These are phyloP conservation scores for Hydroisotoma schaefferi DNA, from an alignment of 2,888 invertebrate genomes.

Conservation along the genomic window DNA sequence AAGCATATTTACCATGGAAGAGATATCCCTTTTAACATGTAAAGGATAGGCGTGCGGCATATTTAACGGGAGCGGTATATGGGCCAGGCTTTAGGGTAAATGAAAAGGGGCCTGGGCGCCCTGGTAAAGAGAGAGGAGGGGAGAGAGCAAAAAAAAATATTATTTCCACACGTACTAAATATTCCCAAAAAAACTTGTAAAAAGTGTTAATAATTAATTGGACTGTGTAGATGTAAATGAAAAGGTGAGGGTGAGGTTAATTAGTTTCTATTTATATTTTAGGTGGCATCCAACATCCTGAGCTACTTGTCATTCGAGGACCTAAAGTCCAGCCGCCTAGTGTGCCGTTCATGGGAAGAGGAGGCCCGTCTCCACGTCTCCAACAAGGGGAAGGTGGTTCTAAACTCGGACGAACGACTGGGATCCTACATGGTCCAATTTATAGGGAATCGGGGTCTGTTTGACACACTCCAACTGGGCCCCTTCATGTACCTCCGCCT, in stretches of 20 bases:
- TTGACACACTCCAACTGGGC: slow-evolving; percentile 36
- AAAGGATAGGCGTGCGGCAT: too few species aligned
- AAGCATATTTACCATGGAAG: too few species aligned
- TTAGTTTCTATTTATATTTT: slow-evolving; percentile 1
- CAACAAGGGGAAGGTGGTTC: slow-evolving; percentile 34
- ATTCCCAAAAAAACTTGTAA: not conserved
- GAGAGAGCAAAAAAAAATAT: too few species aligned
- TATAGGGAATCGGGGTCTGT: slow-evolving; percentile 36
- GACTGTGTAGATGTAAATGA: not conserved
- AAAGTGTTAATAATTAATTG: not conserved
- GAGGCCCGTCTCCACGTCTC: slow-evolving; percentile 24
- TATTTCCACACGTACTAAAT: too few species aligned
- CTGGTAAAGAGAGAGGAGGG: too few species aligned
- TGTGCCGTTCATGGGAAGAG: slow-evolving; percentile 37
- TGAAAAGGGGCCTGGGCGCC: too few species aligned
- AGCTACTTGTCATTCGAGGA: slow-evolving; percentile 28
- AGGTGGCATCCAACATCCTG: slow-evolving; percentile 29
- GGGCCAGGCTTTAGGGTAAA: too few species aligned
- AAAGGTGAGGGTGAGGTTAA: not conserved
- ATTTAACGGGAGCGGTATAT: too few species aligned
- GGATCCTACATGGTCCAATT: slow-evolving; percentile 31
- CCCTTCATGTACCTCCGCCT: slow-evolving; percentile 39
- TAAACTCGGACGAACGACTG: slow-evolving; percentile 34
- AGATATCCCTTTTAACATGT: too few species aligned
- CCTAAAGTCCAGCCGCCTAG: slow-evolving; percentile 32